Conservation (phyloP, 2,797 vertebrate species). For the Paguma larvata region DNA sequence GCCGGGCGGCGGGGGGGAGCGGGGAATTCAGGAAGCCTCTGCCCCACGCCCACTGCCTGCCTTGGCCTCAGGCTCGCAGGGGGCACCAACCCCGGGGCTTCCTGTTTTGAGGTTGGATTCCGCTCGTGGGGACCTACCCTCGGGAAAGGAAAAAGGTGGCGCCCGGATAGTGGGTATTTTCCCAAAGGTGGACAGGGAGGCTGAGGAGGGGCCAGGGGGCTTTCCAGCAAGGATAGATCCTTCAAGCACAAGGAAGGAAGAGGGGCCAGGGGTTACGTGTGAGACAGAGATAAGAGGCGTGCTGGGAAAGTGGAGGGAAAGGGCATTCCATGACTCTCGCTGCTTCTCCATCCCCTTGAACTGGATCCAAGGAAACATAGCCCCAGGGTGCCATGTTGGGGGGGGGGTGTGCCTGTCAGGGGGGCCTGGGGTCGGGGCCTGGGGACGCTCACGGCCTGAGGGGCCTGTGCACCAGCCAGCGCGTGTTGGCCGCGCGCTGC, state of each 20-base stretch:
- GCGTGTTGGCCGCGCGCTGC: not conserved
- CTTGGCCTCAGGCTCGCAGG: not conserved
- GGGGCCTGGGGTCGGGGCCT: not conserved
- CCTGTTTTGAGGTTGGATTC: slow-evolving; percentile 71
- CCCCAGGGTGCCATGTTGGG: not conserved
- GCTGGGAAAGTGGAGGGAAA: slow-evolving; percentile 52
- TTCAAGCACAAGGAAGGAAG: slow-evolving; percentile 66
- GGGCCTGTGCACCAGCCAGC: not conserved
- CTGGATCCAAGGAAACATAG: slow-evolving; percentile 15
- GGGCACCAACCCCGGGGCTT: not conserved
- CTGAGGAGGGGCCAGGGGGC: not conserved
- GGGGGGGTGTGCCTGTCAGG: rapidly evolving
- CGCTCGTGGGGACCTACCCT: not conserved
- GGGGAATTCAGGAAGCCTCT: slow-evolving; percentile 61
- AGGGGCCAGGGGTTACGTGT: slow-evolving; percentile 30
- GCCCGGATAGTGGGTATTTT: slow-evolving; percentile 40
- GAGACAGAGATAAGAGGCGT: slow-evolving; percentile 51
- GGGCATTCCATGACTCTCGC: not conserved
- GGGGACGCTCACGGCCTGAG: not conserved
- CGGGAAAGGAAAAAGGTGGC: slow-evolving; percentile 48
- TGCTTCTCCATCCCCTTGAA: slow-evolving; percentile 30
- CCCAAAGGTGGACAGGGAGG: slow-evolving; percentile 3
- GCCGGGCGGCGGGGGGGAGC: not conserved
- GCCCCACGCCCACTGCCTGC: slow-evolving; percentile 24
- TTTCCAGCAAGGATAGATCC: slow-evolving; percentile 69